Evolutionary conservation across 2,113 vertebrate genomes (phyloP), one percentile per base, ranked within the genome.

Genomic region (Philantomba maxwellii): DNA sequence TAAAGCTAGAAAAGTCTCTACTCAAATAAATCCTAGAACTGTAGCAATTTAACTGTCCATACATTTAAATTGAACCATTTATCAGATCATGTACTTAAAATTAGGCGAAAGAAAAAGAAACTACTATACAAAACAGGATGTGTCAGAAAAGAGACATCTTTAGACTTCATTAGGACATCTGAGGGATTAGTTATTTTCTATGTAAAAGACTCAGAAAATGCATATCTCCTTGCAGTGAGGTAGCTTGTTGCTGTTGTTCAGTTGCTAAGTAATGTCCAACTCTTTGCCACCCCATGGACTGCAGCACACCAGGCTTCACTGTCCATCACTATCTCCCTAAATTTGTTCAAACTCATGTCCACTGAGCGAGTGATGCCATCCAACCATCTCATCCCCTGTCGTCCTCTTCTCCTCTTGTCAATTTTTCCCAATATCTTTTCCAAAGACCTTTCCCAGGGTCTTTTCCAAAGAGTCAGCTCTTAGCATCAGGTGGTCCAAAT

Each of bases 11-110:
- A 89, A 91, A 64, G 36, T 73, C 30, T 84, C 13, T 83, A n/a
- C 16, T 64, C 91, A 81, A 92, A 28, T 58, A 96, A 97, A 89
- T 70, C 36, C 26, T 89, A 89, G 62, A 89, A 93, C 53, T 55
- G 5, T 45, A 91, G 33, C 58, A 85, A 80, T 75, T 80, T 66
- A 92, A 57, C 16, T 33, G 2, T 85, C 7, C 25, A 95, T 81
- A 81, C 33, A 91, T 51, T 97, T 92, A 77, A 93, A 83, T 55
- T 80, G 51, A 91, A 55, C 19, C 3, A 7, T 45, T 81, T 95
- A 62, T 91, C 3, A 2, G 39, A 85, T 89, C 13, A 39, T 62
- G 8, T 80, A 85, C 14, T 81, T 85, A 84, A 94, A 95, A 95
- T 93, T 53, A 81, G 11, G 80, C 12, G 73, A 70, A 87, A 36